Base-by-base conservation (phyloP, 2,113 vertebrate genomes). In the Cynopterus brachyotis region DNA sequence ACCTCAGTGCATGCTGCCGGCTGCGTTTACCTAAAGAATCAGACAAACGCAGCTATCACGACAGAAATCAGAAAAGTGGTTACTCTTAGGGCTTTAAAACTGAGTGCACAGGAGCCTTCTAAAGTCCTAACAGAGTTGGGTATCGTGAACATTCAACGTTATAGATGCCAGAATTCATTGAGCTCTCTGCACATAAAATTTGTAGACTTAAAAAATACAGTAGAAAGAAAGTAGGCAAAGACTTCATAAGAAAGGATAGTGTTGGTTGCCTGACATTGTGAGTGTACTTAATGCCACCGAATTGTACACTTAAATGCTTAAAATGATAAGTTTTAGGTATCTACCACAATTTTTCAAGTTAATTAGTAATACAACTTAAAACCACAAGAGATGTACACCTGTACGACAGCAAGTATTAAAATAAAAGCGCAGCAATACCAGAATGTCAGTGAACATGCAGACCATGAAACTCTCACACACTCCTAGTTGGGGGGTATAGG, bases 1-100 rank as follows among this genome's bases (percentile, higher is more conserved):
- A 37, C 20, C 4, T 20, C 4, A 26, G 64, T 17, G 0, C 69
- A 15, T 3, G 9, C 64, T 45, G 32, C 5, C 5, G n/a, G 6
- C 10, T 13, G 28, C 22, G 3, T 5, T 24, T 6, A 6, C 69
- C 2, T 17, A 28, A n/a, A 24, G 84, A 84, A 64, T 5, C 59
- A 11, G 59, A 35, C 35, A 55, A 10, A 6, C 8, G 16, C 17
- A 12, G 57, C 82, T n/a, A 0, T 28, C 35, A n/a, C 3, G 15
- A 20, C 4, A 37, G 30, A 64, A 57, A 9, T 47, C 9, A 47
- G 32, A 30, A 17, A 6, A 4, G n/a, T 11, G 35, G 32, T 64
- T 81, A 19, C 59, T 16, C 20, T 32, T 2, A 70, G 60, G 40
- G 17, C 37, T 0, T 22, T 70, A 12, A 59, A 57, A 22, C 15